A percentile compares a stretch with the other conserved stretches of the same genome.
Conservation (phyloP, 2,113 vertebrate genomes). For the Stigmatopora nigra region DNA sequence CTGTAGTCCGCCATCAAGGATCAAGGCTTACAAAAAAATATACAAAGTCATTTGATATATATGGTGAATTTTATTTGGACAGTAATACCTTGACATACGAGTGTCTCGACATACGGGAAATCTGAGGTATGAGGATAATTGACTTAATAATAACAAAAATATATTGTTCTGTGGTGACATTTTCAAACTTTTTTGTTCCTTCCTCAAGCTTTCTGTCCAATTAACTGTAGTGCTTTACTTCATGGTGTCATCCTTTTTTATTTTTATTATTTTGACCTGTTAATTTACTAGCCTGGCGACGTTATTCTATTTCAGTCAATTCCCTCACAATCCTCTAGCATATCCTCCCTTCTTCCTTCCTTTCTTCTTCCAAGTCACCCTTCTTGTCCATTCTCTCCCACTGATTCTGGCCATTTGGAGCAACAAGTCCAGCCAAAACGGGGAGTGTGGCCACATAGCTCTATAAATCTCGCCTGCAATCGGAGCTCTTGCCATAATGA, state of each 20-base stretch:
- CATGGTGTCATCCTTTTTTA: background rate
- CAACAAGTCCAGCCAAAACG: constrained; percentile 23
- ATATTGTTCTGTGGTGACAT: no score
- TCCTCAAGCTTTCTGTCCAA: background rate
- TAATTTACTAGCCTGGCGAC: no score
- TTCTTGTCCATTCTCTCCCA: constrained; percentile 26
- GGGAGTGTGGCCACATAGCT: constrained; percentile 34
- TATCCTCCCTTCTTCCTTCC: constrained; percentile 11
- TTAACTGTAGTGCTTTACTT: background rate
- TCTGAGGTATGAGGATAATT: no score
- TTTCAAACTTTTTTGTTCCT: background rate
- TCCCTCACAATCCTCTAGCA: background rate
- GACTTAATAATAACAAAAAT: no score
- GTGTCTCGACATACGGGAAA: no score
- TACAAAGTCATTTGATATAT: no score
- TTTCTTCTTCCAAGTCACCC: constrained; percentile 11
- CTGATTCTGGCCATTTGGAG: constrained; percentile 25
- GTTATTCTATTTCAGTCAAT: constrained; percentile 1
- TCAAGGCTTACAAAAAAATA: no score
- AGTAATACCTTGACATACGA: no score
- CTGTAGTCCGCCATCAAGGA: no score
- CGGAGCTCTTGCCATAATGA: constrained; percentile 55
- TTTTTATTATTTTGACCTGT: background rate
- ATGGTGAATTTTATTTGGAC: no score
- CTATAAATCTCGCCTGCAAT: constrained; percentile 63